Evolutionary conservation across 1,140 invertebrate species (phyloP), one percentile per base, ranked within the genome.

Genomic region (Reticulitermes speratus): DNA sequence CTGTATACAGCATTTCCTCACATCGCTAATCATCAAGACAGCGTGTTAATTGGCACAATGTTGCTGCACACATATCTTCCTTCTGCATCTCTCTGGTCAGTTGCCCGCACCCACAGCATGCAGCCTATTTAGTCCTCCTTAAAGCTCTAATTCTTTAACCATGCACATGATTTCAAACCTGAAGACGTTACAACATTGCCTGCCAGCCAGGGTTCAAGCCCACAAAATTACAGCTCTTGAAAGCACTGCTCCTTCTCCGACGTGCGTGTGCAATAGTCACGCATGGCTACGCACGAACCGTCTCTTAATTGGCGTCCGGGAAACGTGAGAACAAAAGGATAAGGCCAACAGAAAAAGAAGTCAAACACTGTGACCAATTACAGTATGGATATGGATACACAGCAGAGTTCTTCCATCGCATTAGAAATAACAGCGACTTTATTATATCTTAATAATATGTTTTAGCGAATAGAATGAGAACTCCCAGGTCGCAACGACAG

Each of bases 271-370:
- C 83, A 32, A n/a, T 9, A 32, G 83, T 84, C 83, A 84, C 83
- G 48, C 83, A 84, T 44, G 83, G 83, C 83, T 44, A 84, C 83
- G 83, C 83, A 84, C 83, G 83, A 52, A 30, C 83, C 25, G 65
- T 32, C 25, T 84, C 83, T 84, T 84, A 84, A 84, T 84, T 84
- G 83, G 83, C 83, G 83, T 84, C 83, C 83, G 48, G 83, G 83
- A 84, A 84, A 84, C 83, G 83, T 84, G 83, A 84, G 83, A 84
- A 84, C 83, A 52, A 84, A 84, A 32, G 25, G 65, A 25, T 75
- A 75, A n/a, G 65, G 19, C 52, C 44, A 44, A 21, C 14, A 82
- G 82, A 82, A 82, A 82, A 82, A 82, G 82, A 82, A 84, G 83
- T 25, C 83, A 83, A 32, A 23, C 82, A 84, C 11, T 84, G 83